Evolutionary conservation across 1,140 invertebrate genomes (phyloP).

Genomic region (Neodiprion fabricii): DNA sequence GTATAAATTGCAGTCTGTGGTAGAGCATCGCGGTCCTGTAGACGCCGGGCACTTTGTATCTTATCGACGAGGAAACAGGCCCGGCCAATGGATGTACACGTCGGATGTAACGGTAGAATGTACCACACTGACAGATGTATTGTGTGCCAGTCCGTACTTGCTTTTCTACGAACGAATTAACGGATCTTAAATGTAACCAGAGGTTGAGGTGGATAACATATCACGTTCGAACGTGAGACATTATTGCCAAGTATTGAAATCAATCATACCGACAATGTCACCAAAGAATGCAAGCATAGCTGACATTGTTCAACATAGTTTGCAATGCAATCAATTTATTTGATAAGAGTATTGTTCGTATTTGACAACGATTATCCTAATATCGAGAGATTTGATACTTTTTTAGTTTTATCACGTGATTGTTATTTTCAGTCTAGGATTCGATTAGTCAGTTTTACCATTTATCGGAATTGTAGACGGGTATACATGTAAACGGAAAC

Average conservation of each 20-base stretch:
- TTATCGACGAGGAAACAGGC: constrained; percentile 74
- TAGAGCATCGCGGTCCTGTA: constrained; percentile 88
- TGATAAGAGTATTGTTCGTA: background rate
- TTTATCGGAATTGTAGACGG: no score
- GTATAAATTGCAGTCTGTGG: constrained; percentile 82
- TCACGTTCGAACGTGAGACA: background rate
- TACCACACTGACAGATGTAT: constrained; percentile 49
- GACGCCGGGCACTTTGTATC: constrained; percentile 92
- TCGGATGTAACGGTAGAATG: constrained; percentile 56
- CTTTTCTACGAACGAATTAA: constrained; percentile 56
- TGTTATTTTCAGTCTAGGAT: no score
- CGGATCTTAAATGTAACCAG: background rate
- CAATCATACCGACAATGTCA: background rate
- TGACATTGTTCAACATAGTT: no score
- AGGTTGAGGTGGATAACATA: no score
- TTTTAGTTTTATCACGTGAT: no score
- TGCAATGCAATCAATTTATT: no score
- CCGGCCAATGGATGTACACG: constrained; percentile 53
- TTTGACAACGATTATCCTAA: background rate
- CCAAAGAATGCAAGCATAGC: background rate
- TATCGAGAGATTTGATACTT: background rate
- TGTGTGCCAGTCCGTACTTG: constrained; percentile 55
- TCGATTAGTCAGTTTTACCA: no score
- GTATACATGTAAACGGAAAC: no score
- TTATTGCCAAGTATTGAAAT: background rate